These are phyloP conservation scores for Lontra canadensis DNA, from an alignment of 2,113 vertebrate species.

Conservation along the genomic window DNA sequence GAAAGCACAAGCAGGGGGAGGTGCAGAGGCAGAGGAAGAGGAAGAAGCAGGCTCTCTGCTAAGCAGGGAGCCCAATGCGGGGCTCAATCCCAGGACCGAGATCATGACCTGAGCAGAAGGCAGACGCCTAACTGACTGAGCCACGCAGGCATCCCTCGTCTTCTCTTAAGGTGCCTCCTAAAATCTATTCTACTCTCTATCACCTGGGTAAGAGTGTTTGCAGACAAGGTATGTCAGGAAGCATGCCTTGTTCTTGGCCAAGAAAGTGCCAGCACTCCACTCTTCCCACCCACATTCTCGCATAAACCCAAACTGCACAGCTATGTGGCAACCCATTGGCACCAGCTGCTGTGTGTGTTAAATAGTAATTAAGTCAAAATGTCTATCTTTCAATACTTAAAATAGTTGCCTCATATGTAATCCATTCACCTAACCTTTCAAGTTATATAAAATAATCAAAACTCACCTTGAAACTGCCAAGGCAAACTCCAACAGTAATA, in stretches of 20 bases:
- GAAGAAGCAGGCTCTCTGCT: not conserved
- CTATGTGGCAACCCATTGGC: not conserved
- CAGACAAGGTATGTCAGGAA: not conserved
- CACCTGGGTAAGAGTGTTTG: not conserved
- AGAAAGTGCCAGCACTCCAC: not conserved
- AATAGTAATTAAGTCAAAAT: not conserved
- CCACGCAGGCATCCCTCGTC: not conserved
- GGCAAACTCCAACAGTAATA: slow-evolving; percentile 14
- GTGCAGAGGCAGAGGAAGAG: not conserved
- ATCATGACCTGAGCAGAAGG: not conserved
- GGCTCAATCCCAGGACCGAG: not conserved
- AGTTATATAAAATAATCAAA: not conserved
- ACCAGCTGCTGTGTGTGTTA: not conserved
- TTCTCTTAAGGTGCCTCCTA: not conserved
- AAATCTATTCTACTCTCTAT: not conserved
- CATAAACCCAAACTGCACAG: not conserved
- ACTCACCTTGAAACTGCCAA: not conserved
- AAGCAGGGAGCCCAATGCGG: not conserved
- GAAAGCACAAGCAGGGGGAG: not conserved
- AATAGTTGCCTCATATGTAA: not conserved
- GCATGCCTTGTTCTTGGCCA: not conserved
- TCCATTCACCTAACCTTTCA: not conserved
- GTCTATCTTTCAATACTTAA: not conserved
- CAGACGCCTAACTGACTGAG: not conserved
- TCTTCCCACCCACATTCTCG: not conserved